Evolutionary conservation across 2,888 invertebrate species (phyloP).

Genomic region (Punctoribates punctum): DNA sequence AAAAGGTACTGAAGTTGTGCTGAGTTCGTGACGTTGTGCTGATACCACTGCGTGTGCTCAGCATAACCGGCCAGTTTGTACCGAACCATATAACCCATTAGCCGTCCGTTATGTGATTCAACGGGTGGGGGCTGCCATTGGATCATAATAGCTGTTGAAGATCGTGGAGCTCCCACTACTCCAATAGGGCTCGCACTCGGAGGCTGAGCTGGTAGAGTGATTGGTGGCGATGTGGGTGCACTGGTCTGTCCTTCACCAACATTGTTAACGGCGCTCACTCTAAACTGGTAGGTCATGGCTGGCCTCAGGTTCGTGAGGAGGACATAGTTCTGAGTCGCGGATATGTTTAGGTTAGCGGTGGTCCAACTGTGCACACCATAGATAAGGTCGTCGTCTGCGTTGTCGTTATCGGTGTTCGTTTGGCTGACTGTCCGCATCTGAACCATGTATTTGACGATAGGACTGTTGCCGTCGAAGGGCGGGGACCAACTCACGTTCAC

Average conservation of each 20-base stretch:
- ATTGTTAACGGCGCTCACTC: conserved; percentile 92
- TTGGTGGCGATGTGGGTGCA: conserved; percentile 77
- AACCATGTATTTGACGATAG: conserved; percentile 83
- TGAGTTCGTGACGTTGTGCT: conserved; percentile 86
- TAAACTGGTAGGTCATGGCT: conserved; percentile 90
- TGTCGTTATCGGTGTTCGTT: conserved; percentile 12
- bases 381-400: conserved; percentile 45
- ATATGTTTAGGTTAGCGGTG: conserved; percentile 79
- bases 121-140: conserved; percentile 80
- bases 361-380: conserved; percentile 68
- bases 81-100: conserved; percentile 85
- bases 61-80: conserved; percentile 88
- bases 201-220: conserved; percentile 93
- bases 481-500: conserved; percentile 92
- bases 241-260: conserved; percentile 92
- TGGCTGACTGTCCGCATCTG: conserved; percentile 73
- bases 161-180: conserved; percentile 88
- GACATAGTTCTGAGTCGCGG: conserved; percentile 72
- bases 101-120: conserved; percentile 90
- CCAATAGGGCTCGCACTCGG: conserved; percentile 94
- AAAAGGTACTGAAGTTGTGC: conserved; percentile 85
- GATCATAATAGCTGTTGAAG: conserved; percentile 89
- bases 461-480: conserved; percentile 95
- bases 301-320: conserved; percentile 67
- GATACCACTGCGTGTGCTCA: conserved; percentile 79